Evolutionary conservation across 1,140 invertebrate species (phyloP).

Genomic region (Drosophila carrolli): DNA sequence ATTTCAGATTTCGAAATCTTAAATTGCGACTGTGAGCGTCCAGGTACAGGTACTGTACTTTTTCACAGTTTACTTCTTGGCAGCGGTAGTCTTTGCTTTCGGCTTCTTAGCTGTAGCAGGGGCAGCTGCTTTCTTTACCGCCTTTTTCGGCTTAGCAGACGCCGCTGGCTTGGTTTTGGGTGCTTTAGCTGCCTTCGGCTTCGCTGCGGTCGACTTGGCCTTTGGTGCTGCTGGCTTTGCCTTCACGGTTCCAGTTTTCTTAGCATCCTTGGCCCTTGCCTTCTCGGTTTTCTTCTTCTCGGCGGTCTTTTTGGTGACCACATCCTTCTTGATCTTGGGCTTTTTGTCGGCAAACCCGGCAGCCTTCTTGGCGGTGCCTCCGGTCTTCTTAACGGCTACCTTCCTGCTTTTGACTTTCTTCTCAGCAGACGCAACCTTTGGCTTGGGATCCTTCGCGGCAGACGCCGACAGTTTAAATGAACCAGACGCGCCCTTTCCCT

Average conservation of each 20-base stretch:
- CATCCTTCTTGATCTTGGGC: conserved; percentile 22
- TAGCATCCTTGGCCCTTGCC: conserved; percentile 23
- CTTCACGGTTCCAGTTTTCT: conserved; percentile 26
- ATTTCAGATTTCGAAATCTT: background rate
- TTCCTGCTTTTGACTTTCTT: no score
- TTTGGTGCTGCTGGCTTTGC: conserved; percentile 31
- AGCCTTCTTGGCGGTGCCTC: conserved; percentile 21
- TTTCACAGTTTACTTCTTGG: conserved; percentile 13
- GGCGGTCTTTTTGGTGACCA: conserved; percentile 48
- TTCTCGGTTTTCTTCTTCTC: conserved; percentile 52
- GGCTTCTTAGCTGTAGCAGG: conserved; percentile 24
- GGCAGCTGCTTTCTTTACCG: conserved; percentile 8
- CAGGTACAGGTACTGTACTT: no score
- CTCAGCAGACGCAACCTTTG: no score
- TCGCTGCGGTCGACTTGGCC: conserved; percentile 24
- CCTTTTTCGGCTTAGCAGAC: conserved; percentile 23
- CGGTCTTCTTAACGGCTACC: no score
- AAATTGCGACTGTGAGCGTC: background rate
- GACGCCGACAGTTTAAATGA: no score
- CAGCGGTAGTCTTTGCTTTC: conserved; percentile 29
- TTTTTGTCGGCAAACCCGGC: conserved; percentile 38
- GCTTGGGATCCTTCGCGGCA: no score
- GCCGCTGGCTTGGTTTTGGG: conserved; percentile 17
- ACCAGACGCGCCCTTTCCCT: no score
- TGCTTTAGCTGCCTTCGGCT: conserved; percentile 17